Evolutionary conservation across 2,113 vertebrate genomes (phyloP), one percentile per base, ranked within the genome.

Genomic region (Rhipidura dahli): DNA sequence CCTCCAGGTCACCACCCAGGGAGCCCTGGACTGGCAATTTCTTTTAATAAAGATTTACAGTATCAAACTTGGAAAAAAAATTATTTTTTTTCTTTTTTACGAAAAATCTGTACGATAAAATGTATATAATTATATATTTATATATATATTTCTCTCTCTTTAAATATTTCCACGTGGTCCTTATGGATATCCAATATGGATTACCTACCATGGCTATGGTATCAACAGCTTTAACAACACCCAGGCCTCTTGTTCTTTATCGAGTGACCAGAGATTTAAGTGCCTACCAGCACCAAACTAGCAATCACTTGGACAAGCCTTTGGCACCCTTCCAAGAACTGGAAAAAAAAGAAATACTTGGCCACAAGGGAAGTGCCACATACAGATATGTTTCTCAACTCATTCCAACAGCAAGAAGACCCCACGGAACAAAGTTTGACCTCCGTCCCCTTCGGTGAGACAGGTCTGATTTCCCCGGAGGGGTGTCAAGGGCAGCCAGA

Each of bases 141-240:
- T 98, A 97, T 98, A 98, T 98, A 98, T 98, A 98, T 98, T 97
- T 94, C 98, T 98, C 98, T 98, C 97, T 97, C 98, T 97, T 98
- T 98, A 98, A 98, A 98, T 98, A 98, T 97, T 97, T 97, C 95
- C 97, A 98, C 93, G 93, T 96, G 98, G 98, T 97, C 98, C 98
- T 97, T 98, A 98, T 96, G 97, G 98, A 98, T 97, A 99, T 99
- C 99, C 99, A 99, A 99, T 99, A 99, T 99, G 99, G 99, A 99
- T 99, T 99, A 99, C 98, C 98, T 98, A 98, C 98, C 98, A 98
- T 97, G 97, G 96, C 96, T 94, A 97, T 95, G 97, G 98, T 94
- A 95, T 92, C 75, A 70, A 98, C 97, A 96, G 97, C 96, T 97
- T 94, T 96, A 93, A 94, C 94, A 89, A 97, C 88, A 90, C 92